phyloP scores from a whole-genome alignment of 2,888 invertebrate genomes.

The Dinocampus coccinellae region DNA sequence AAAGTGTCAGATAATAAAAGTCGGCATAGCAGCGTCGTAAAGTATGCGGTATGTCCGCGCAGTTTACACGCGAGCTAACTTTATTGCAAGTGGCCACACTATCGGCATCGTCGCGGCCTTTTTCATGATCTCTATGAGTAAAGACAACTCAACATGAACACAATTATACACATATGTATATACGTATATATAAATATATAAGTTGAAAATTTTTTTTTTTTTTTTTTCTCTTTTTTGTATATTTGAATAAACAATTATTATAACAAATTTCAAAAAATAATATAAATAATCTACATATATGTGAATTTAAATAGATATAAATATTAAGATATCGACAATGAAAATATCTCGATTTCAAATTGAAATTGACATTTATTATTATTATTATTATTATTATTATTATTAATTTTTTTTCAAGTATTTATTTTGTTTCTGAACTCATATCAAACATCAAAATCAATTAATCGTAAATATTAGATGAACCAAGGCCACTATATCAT shows the following conservation, averaged over 20 bases:
- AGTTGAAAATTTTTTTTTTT: too few relatives aligned
- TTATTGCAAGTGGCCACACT: conserved; percentile 45
- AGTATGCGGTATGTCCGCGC: conserved; percentile 43
- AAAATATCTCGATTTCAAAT: background rate
- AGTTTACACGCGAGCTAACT: conserved; percentile 47
- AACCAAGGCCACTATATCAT: background rate
- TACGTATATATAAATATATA: too few relatives aligned
- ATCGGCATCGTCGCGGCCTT: conserved; percentile 5
- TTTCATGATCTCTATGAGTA: conserved; percentile 1
- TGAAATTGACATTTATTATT: background rate
- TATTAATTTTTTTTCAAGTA: background rate
- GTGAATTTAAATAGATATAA: background rate
- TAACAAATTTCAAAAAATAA: background rate
- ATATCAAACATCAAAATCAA: background rate
- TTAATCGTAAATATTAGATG: background rate
- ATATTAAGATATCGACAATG: background rate
- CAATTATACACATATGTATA: background rate
- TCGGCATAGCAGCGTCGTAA: conserved; percentile 39
- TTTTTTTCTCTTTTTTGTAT: too few relatives aligned
- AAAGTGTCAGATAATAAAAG: conserved; percentile 52
- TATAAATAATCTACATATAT: background rate
- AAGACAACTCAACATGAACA: background rate
- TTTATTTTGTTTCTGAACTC: background rate
- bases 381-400: background rate
- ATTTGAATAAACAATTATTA: background rate